Percentiles rank a stretch among this genome's conserved stretches.
These are phyloP conservation scores for Meles meles DNA, from an alignment of 2,113 vertebrate genomes.

Conservation along the genomic window DNA sequence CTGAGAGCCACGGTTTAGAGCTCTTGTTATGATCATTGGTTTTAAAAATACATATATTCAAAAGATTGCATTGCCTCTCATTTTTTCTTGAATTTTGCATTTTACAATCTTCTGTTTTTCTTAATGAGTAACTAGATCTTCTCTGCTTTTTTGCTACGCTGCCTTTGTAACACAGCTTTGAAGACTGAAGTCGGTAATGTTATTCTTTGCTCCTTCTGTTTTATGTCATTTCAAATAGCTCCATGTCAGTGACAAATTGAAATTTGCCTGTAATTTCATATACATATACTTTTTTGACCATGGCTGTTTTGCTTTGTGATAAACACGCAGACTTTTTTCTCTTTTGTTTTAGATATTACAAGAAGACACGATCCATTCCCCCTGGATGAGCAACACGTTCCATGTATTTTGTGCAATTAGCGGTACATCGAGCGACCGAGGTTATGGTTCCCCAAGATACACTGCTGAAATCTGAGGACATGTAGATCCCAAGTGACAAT, in stretches of 20 bases:
- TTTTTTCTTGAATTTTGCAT: constrained; percentile 22
- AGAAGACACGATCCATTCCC: constrained; percentile 91
- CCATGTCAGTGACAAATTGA: constrained; percentile 53
- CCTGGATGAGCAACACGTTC: constrained; percentile 91
- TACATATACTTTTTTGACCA: constrained; percentile 29
- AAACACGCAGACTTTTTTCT: constrained; percentile 37
- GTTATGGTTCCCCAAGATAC: constrained; percentile 81
- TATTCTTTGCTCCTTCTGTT: constrained; percentile 66
- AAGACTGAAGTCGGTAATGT: constrained; percentile 83
- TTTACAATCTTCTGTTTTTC: constrained; percentile 10
- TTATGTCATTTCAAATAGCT: constrained; percentile 67
- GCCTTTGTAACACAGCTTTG: constrained; percentile 86
- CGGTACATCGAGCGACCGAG: constrained; percentile 88
- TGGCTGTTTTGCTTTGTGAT: neutral
- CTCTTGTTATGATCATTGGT: neutral
- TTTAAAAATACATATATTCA: neutral
- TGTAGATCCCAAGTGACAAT: neutral
- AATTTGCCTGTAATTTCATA: constrained; percentile 36
- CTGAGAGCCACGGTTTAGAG: neutral
- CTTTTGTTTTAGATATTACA: constrained; percentile 88
- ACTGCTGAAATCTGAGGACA: constrained; percentile 73
- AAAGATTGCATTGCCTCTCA: neutral
- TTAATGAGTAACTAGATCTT: constrained; percentile 74
- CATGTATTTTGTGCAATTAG: constrained; percentile 97
- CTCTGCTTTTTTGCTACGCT: constrained; percentile 81